phyloP scores from a whole-genome alignment of 2,797 vertebrate species.

The Esox lucius region DNA sequence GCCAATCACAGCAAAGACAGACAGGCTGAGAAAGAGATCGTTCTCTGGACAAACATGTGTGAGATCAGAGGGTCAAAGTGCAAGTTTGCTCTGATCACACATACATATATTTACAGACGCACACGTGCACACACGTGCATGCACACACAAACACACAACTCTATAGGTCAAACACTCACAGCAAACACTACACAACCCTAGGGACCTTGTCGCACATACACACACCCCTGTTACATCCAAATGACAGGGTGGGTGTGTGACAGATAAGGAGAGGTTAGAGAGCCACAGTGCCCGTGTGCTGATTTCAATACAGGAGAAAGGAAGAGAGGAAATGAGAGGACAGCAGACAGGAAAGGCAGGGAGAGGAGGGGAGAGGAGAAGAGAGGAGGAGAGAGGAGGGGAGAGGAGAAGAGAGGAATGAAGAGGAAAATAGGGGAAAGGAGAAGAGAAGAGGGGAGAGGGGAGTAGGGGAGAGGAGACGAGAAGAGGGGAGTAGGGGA shows the following conservation, averaged over 20 bases:
- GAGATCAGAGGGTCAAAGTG: background rate
- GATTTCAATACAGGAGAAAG: slow-evolving; percentile 53
- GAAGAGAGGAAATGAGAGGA: slow-evolving; percentile 31
- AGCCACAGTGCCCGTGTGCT: slow-evolving; percentile 48
- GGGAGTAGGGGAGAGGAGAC: slow-evolving; percentile 14
- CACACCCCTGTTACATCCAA: slow-evolving; percentile 31
- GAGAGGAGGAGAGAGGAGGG: slow-evolving; percentile 50
- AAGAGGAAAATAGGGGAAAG: slow-evolving; percentile 51
- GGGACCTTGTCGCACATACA: slow-evolving; percentile 69
- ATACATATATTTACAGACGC: slow-evolving; percentile 56
- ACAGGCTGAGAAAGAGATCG: background rate
- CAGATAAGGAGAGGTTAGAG: slow-evolving; percentile 46
- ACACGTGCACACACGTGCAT: slow-evolving; percentile 61
- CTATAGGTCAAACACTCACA: slow-evolving; percentile 69
- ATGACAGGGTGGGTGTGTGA: slow-evolving; percentile 43
- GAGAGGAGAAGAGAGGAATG: slow-evolving; percentile 25
- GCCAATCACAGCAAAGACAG: slow-evolving; percentile 61
- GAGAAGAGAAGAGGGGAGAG: slow-evolving; percentile 13
- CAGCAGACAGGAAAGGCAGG: slow-evolving; percentile 13
- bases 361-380: slow-evolving; percentile 12
- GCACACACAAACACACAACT: slow-evolving; percentile 63
- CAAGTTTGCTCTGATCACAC: slow-evolving; percentile 45
- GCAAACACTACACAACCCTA: slow-evolving; percentile 71
- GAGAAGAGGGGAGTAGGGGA: slow-evolving; percentile 50
- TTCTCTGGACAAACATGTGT: too few species aligned